Evolutionary conservation across 2,888 invertebrate species (phyloP), one percentile per base, ranked within the genome.

Genomic region (Schizotus pectinicornis): DNA sequence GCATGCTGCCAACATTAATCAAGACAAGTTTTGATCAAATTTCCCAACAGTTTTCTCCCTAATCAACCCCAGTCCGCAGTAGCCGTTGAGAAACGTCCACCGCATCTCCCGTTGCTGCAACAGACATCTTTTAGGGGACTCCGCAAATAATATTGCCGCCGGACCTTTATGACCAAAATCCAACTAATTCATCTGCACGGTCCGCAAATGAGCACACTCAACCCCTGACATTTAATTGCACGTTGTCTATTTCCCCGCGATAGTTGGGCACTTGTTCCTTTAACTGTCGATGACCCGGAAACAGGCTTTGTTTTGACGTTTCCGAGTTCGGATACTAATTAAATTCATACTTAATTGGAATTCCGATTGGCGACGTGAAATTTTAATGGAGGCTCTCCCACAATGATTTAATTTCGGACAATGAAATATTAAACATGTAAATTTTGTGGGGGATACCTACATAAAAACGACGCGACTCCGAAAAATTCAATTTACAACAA

Each of bases 301-400:
- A 48, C 38, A 22, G 22, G 5, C 5, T 22, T 22, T 22, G 22
- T 22, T 22, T 22, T 22, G 22, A 22, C 22, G 22, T 22, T 22
- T 22, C 22, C 22, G 22, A 42, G 33, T 46, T 53, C 31, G 22
- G 35, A 39, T 35, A 36, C 49, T 56, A 56, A 56, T 56, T 56
- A 56, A 55, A 49, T 56, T 43, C 45, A 43, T 37, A 49, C 49
- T 48, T 56, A 49, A 56, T 56, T 56, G 56, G 49, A 56, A 56
- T 56, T 56, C 56, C 54, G 11, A 41, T 41, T 33, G 41, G 13
- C 9, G 48, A 38, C 38, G 38, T 49, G 38, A 38, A 38, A 50
- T 50, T 50, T 41, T 41, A 22, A 22, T 22, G 22, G 22, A 22
- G 22, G 3, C 22, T 22, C 22, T 22, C 22, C 3, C 22, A 5